Base-by-base conservation (phyloP, 2,113 vertebrate genomes). In the Leptodactylus fuscus region DNA sequence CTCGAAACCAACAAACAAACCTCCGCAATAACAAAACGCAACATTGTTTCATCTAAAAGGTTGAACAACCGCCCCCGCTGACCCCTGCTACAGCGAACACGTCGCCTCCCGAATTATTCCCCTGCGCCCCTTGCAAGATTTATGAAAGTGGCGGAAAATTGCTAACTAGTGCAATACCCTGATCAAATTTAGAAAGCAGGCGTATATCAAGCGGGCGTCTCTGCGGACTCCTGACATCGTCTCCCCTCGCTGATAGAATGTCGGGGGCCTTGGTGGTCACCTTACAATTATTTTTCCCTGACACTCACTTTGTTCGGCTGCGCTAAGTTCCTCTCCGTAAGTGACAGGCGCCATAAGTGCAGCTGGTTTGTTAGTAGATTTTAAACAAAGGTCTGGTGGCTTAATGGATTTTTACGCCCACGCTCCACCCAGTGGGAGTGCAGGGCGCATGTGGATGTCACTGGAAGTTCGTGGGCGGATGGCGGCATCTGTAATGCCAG, bases 391-490 rank as follows among this genome's bases (percentile, higher is more conserved):
- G 84, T 86, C 84, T 36, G 18, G 38, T 12, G 70, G 15, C 51
- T 73, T 86, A 86, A 86, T 86, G 84, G 84, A 86, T 86, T 86
- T 69, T 12, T 24, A 41, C 84, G 67, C 84, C 84, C 84, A 86
- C 84, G 41, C 84, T 44, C 62, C 49, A 81, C 84, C 76, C 77
- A 71, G 84, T 38, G 74, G 77, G 48, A 60, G 38, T 15, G 46
- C 49, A 34, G 32, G 51, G 24, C 77, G n/a, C 77, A 81, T 81
- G 79, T 86, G 84, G 12, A 81, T 20, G 16, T 38, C 24, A n/a
- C 29, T 34, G 48, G 18, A 48, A 9, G 34, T 29, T 51, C 65
- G 84, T 86, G 77, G 84, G 84, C 49, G 84, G 74, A 60, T 11
- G 44, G 76, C 44, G 58, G 74, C 76, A 80, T 49, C 65, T 85